Percentiles rank a stretch among this genome's conserved stretches.
Conservation (phyloP, 1,140 invertebrate genomes). For the Heterodera carotae region DNA sequence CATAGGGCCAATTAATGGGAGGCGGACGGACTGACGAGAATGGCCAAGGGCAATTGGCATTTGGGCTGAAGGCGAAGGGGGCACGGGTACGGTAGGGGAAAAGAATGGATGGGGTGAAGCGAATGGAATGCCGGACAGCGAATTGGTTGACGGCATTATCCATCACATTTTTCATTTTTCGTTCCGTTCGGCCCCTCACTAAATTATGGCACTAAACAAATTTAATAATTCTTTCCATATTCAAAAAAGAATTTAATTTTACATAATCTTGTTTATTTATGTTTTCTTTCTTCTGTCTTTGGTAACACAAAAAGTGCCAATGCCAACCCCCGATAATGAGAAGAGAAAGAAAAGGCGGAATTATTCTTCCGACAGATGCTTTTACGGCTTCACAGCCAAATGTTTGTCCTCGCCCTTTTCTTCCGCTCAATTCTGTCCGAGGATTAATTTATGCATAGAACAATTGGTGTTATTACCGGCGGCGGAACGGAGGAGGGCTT, state of each 20-base stretch:
- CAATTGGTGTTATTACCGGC: not conserved
- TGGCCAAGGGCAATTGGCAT: not conserved
- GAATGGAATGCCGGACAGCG: too few species aligned
- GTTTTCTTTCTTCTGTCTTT: not conserved
- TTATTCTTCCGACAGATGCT: not conserved
- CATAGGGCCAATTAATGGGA: not conserved
- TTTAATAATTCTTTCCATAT: too few species aligned
- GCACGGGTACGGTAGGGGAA: not conserved
- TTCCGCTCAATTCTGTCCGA: not conserved
- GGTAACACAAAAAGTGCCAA: not conserved
- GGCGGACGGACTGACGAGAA: not conserved
- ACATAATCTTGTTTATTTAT: not conserved
- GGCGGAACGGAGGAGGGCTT: too few species aligned
- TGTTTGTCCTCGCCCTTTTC: not conserved
- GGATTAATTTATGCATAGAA: constrained; percentile 3
- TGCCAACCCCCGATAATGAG: not conserved
- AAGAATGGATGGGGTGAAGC: not conserved
- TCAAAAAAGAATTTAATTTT: too few species aligned
- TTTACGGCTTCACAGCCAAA: not conserved
- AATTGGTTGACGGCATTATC: too few species aligned
- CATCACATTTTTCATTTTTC: too few species aligned
- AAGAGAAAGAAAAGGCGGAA: not conserved
- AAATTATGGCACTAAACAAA: too few species aligned
- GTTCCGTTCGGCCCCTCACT: too few species aligned
- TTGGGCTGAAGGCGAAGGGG: not conserved